Evolutionary conservation across 2,113 vertebrate genomes (phyloP).

Genomic region (Canis aureus): DNA sequence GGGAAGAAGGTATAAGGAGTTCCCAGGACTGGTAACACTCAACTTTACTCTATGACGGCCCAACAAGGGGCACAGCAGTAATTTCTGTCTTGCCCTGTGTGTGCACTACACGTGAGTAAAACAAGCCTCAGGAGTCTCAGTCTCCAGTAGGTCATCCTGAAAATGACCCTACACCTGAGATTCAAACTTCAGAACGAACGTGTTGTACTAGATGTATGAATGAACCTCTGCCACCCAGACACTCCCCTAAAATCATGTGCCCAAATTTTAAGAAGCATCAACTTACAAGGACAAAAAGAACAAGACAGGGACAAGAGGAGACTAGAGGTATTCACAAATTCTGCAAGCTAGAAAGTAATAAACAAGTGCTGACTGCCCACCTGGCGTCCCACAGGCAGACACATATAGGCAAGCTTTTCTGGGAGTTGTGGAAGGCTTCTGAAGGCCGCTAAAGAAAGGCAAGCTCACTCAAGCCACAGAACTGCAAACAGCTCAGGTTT

Average conservation of each 20-base stretch:
- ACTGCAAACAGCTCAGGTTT: background rate
- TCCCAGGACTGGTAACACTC: fast-evolving
- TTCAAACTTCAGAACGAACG: background rate
- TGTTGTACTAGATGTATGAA: background rate
- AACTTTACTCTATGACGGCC: no score
- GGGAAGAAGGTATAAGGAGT: fast-evolving
- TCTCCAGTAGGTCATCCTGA: background rate
- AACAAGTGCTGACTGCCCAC: background rate
- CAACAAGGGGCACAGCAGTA: background rate
- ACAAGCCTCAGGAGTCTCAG: background rate
- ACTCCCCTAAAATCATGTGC: background rate
- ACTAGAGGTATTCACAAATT: background rate
- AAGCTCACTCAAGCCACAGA: background rate
- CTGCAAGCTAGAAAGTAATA: background rate
- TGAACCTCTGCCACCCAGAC: background rate
- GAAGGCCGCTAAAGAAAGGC: background rate
- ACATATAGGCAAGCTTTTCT: fast-evolving
- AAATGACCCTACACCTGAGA: background rate
- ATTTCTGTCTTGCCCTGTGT: no score
- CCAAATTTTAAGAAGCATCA: background rate
- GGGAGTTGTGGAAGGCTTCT: no score
- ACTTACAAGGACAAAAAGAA: background rate
- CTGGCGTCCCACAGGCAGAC: fast-evolving
- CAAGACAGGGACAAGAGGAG: background rate
- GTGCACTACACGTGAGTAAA: background rate